Evolutionary conservation across 1,140 invertebrate genomes (phyloP), one percentile per base, ranked within the genome.

Genomic region (Papilio dardanus): DNA sequence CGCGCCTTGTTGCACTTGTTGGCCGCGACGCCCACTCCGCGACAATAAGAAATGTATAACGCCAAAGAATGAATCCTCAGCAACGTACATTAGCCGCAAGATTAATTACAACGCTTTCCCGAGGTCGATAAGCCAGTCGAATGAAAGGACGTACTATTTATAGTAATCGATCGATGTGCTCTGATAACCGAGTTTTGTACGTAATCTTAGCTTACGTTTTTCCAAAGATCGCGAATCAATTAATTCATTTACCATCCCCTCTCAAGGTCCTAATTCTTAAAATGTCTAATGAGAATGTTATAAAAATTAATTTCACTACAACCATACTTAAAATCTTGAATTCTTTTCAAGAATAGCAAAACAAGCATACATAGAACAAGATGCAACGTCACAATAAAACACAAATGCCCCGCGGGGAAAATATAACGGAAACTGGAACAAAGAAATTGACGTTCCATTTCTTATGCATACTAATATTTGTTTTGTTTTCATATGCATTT

Each of bases 1-100:
- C 65, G 76, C 81, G 84, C 86, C 89, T 91, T 89, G 87, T 92
- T 92, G 88, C 85, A 86, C 81, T 91, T 92, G 86, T 86, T 90
- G 84, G 77, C 71, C 74, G 81, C 77, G 80, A 82, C 83, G 77
- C 82, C 84, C 83, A 74, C 76, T 71, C 75, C 74, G 21, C 79
- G 46, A 76, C 76, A 77, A 75, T 68, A 54, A 76, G 77, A 74
- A 40, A 16, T 21, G n/a, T 58, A 54, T 67, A 66, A 77, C 74
- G 62, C 67, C 79, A 71, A 80, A 69, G 77, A 81, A 83, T 81
- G 77, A 78, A 78, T 79, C 76, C 79, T 77, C 77, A 75, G 76
- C 78, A 46, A 46, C 42, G n/a, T 46, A 78, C 74, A 71, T 74
- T 58, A 31, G 74, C 31, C 14, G 40, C 16, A 76, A 77, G 74